Conservation (phyloP, 2,888 invertebrate species). For the Meteorus cinctellus region DNA sequence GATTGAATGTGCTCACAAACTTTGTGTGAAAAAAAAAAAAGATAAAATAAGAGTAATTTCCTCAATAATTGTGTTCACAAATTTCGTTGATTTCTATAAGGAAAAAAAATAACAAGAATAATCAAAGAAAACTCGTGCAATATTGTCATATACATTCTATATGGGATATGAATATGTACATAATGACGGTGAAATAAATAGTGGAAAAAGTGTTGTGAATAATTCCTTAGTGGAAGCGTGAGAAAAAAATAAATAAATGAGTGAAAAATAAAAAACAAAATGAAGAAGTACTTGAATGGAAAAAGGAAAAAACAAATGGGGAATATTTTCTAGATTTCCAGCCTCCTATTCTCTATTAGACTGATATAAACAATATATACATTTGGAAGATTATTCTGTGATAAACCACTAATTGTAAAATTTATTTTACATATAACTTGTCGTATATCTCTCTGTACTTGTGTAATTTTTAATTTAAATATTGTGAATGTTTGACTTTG, state of each 20-base stretch:
- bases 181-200: background rate
- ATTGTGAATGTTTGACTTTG: background rate
- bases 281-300: background rate
- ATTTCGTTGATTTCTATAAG: slow-evolving; percentile 9
- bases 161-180: background rate
- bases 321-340: slow-evolving; percentile 34
- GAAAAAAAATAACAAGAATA: slow-evolving; percentile 7
- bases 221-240: background rate
- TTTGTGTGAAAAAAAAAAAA: background rate
- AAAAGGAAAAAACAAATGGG: slow-evolving; percentile 17
- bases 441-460: background rate
- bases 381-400: slow-evolving; percentile 55
- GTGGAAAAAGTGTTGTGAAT: background rate
- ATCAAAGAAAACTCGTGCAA: background rate
- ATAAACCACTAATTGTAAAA: slow-evolving; percentile 49
- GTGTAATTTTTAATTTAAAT: background rate
- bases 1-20: slow-evolving; percentile 16
- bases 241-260: too few species aligned
- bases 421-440: slow-evolving; percentile 34
- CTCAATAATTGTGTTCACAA: slow-evolving; percentile 29
- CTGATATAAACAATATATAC: slow-evolving; percentile 47
- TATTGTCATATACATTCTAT: slow-evolving; percentile 11
- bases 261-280: background rate
- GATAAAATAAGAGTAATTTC: slow-evolving; percentile 13
- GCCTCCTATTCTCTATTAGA: slow-evolving; percentile 38